A percentile compares a stretch with the other conserved stretches of the same genome.
These are phyloP conservation scores for Marmota monax DNA, from an alignment of 2,113 vertebrate species.

Conservation along the genomic window DNA sequence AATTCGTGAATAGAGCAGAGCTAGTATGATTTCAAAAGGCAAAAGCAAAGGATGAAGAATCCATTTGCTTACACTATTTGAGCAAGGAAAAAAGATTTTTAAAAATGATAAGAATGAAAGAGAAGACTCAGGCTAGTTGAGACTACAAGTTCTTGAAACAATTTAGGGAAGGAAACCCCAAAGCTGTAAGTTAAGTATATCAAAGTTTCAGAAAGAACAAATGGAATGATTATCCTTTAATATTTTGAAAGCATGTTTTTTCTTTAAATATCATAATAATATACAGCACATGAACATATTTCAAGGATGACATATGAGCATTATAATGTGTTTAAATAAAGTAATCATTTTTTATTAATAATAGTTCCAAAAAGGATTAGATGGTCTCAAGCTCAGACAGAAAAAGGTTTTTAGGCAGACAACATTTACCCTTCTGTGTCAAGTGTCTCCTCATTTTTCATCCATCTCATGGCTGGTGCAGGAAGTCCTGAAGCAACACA, in stretches of 20 bases:
- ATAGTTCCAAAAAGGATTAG: constrained; percentile 41
- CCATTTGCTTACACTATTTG: neutral
- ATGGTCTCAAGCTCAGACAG: neutral
- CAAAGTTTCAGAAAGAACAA: constrained; percentile 13
- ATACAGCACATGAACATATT: neutral
- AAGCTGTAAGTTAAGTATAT: neutral
- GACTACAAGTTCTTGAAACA: neutral
- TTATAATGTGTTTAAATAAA: constrained; percentile 54
- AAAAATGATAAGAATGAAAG: neutral
- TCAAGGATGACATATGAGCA: constrained; percentile 54
- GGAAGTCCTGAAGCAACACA: constrained; percentile 91
- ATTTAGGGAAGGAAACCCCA: neutral
- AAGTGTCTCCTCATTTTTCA: constrained; percentile 88
- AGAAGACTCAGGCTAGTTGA: neutral
- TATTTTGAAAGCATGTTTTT: constrained; percentile 44
- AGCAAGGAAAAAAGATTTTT: neutral
- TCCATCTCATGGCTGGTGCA: constrained; percentile 90
- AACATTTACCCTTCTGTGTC: constrained; percentile 90
- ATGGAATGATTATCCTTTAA: constrained; percentile 1
- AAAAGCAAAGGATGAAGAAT: constrained; percentile 37
- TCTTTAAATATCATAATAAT: constrained; percentile 52
- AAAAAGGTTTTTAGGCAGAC: neutral
- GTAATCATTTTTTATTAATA: constrained; percentile 24
- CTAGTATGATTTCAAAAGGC: neutral
- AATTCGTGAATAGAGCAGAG: neutral